Evolutionary conservation across 2,113 vertebrate species (phyloP).

Genomic region (Aspiorhynchus laticeps): DNA sequence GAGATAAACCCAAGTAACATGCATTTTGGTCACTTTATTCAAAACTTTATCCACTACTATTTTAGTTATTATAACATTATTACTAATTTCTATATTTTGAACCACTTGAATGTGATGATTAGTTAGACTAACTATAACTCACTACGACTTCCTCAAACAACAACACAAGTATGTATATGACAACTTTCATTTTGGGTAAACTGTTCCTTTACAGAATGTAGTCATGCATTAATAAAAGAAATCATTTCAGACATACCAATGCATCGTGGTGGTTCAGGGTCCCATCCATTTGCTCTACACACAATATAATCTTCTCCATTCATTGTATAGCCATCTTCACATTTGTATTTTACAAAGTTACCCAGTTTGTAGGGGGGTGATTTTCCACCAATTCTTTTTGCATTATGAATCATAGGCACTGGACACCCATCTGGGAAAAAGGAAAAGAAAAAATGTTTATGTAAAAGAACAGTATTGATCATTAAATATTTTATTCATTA

Average conservation of each 20-base stretch:
- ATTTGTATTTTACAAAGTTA: constrained; percentile 24
- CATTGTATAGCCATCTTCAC: constrained; percentile 24
- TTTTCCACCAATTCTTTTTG: accelerated
- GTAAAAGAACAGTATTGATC: not conserved
- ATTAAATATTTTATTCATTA: not conserved
- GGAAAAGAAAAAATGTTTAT: not conserved
- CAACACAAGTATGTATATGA: not conserved
- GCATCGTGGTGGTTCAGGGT: constrained; percentile 52
- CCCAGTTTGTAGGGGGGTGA: constrained; percentile 13
- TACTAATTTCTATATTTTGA: too few species aligned
- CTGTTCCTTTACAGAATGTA: not conserved
- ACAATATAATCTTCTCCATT: not conserved
- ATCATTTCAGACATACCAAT: constrained; percentile 18
- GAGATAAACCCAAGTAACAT: not conserved
- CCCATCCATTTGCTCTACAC: constrained; percentile 33
- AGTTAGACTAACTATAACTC: too few species aligned
- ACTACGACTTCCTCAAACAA: too few species aligned
- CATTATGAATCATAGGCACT: accelerated
- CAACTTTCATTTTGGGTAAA: not conserved
- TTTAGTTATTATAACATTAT: not conserved
- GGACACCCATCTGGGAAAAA: constrained; percentile 38
- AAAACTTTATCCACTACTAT: not conserved
- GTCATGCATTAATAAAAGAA: not conserved
- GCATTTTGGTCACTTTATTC: not conserved
- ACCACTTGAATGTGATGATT: too few species aligned